Percentiles rank a stretch among this genome's conserved stretches.
Evolutionary conservation across 2,113 vertebrate species (phyloP).

Genomic region (Phrynocephalus versicolor): DNA sequence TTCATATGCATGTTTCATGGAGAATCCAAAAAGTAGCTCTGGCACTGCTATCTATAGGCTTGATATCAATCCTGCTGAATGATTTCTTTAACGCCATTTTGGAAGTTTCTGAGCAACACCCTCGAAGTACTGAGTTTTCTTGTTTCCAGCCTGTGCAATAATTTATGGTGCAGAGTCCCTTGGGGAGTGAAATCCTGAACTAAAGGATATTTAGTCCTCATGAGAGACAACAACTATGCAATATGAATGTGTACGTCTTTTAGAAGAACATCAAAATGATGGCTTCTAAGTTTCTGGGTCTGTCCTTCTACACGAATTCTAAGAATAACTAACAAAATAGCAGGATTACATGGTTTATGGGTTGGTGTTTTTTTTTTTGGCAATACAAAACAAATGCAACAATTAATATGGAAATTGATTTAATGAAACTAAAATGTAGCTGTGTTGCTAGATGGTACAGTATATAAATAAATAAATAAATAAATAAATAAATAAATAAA

Average conservation of each 20-base stretch:
- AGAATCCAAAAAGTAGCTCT: neutral
- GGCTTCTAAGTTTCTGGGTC: neutral
- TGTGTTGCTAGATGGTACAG: too few relatives aligned
- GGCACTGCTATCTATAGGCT: neutral
- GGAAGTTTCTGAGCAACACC: neutral
- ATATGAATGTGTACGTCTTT: neutral
- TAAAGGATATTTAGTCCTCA: conserved; percentile 15
- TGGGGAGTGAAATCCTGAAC: neutral
- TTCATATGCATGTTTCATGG: neutral
- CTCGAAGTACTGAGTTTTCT: neutral
- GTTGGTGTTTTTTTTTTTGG: neutral
- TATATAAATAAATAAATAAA: neutral
- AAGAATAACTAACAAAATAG: neutral
- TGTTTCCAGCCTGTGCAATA: conserved; percentile 4
- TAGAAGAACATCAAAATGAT: neutral
- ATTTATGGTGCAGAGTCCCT: neutral
- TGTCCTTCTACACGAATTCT: neutral
- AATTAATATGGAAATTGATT: neutral
- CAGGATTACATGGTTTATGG: neutral
- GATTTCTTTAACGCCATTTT: neutral
- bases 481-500: neutral
- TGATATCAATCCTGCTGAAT: neutral
- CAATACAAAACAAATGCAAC: neutral
- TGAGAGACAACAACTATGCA: neutral
- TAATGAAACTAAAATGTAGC: neutral